phyloP scores from a whole-genome alignment of 2,113 vertebrate species.

The Pithys albifrons region DNA sequence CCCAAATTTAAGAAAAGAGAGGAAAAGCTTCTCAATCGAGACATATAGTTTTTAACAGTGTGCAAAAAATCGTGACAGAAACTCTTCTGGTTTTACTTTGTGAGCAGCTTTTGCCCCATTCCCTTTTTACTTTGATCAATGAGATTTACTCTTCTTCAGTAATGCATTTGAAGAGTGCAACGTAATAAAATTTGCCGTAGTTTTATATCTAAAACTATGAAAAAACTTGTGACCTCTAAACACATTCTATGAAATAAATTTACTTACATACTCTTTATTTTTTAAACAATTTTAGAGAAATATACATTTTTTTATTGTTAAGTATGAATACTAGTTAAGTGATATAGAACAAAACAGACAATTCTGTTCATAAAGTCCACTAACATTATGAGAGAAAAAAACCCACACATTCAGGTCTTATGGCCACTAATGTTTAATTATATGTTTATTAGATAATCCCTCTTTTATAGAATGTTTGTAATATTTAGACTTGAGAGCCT shows the following conservation, averaged over 20 bases:
- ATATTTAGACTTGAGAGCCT: constrained; percentile 18
- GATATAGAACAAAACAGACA: not conserved
- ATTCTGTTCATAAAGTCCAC: constrained; percentile 29
- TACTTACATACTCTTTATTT: not conserved
- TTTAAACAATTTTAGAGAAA: not conserved
- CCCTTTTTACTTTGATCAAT: not conserved
- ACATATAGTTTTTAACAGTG: accelerated
- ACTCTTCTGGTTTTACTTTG: not conserved
- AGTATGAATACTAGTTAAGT: not conserved
- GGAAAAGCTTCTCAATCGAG: not conserved
- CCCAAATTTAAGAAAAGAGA: not conserved
- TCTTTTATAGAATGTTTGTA: constrained; percentile 34
- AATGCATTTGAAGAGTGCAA: not conserved
- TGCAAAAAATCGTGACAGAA: not conserved
- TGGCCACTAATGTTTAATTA: constrained; percentile 39
- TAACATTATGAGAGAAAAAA: constrained; percentile 12
- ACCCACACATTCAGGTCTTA: not conserved
- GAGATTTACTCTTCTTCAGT: not conserved
- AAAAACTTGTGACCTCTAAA: not conserved
- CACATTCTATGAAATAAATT: not conserved
- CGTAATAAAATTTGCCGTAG: not conserved
- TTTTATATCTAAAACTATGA: not conserved
- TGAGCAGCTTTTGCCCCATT: not conserved
- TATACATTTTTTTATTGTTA: not conserved
- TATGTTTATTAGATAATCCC: constrained; percentile 39